Evolutionary conservation across 2,113 vertebrate species (phyloP), one percentile per base, ranked within the genome.

Genomic region (Gymnarchus niloticus): DNA sequence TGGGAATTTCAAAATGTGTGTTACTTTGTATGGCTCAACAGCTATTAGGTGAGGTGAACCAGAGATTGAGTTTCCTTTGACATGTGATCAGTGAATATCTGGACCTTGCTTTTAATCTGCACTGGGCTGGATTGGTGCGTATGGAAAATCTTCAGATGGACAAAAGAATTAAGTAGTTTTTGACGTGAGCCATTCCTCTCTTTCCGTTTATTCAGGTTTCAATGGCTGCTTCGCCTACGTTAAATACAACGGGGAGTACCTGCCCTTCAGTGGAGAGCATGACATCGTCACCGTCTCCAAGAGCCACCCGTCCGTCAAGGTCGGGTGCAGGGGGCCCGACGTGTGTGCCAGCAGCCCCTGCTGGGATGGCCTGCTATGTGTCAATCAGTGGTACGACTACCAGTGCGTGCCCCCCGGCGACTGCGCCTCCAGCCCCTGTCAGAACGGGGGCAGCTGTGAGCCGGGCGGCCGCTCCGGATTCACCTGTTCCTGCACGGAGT

Each of bases 311-410:
- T 97, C 96, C 0, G 96, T 98, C 85, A 96, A 96, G 92, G 94
- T 96, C 0, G 98, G 98, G 89, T 99, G 98, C 86, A 95, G 97
- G 0, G 98, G 98, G 10, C 98, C 98, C 1, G 92, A 97, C 87
- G 89, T 99, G 48, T 99, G 98, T 0, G 96, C 96, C 91, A 98
- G 97, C 91, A 94, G 89, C 83, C 97, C 98, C 0, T 99, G 98
- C 91, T 95, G 95, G 96, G 97, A 97, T 0, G 97, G 96, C 7
- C 89, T 99, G 28, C 94, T 99, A 94, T 99, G 98, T 57, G 91
- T 99, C 86, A 97, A 98, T 90, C 96, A 96, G 91, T 99, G 98
- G 98, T 95, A 96, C 1, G 94, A 96, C 0, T 98, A 97, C 92
- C 95, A 95, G 89, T 99, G 98, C 0, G 95, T 98, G n/a, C 95